A percentile compares a stretch with the other conserved stretches of the same genome.
Evolutionary conservation across 2,888 invertebrate species (phyloP).

Genomic region (Sphinx pinastri): DNA sequence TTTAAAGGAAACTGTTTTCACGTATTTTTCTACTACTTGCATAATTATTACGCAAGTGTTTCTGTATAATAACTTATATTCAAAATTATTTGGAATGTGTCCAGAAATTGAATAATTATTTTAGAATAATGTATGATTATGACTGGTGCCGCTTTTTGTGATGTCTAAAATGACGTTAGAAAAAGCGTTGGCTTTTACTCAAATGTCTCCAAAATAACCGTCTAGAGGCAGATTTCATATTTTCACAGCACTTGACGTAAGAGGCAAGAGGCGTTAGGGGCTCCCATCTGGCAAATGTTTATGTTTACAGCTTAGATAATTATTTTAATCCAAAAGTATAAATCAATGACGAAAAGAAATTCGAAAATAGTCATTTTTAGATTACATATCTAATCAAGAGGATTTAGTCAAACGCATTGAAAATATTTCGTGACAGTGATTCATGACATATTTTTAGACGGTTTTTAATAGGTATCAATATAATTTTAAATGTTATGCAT

Average conservation of each 20-base stretch:
- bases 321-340: conserved; percentile 2
- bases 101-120: background rate
- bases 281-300: conserved; percentile 13
- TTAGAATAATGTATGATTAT: background rate
- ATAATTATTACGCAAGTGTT: no score
- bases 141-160: background rate
- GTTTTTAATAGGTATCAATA: background rate
- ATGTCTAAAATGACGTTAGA: background rate
- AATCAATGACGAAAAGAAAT: background rate
- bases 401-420: background rate
- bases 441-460: background rate
- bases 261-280: background rate
- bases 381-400: background rate
- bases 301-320: background rate
- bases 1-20: background rate
- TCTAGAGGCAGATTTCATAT: background rate
- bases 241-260: conserved; percentile 18
- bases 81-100: background rate
- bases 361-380: background rate
- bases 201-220: conserved; percentile 14
- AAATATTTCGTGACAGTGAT: background rate
- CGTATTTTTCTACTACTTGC: no score
- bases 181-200: conserved; percentile 9
- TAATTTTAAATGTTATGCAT: no score
- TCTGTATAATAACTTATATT: no score